These are phyloP conservation scores for Betta splendens DNA, from an alignment of 2,797 vertebrate species.

Conservation along the genomic window DNA sequence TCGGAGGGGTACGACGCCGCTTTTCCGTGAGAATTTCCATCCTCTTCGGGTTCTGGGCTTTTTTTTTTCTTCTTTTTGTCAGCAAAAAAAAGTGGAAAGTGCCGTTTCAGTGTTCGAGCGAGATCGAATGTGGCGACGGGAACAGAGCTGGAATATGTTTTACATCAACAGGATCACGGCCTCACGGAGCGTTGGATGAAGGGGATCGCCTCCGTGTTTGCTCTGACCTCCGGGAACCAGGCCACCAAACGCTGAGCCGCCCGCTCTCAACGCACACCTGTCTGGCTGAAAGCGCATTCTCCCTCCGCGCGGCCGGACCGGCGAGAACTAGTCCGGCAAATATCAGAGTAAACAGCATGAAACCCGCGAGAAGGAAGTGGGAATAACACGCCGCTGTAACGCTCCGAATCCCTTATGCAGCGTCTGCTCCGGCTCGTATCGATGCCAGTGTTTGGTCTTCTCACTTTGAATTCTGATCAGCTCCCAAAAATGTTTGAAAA, in stretches of 20 bases:
- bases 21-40: constrained; percentile 43
- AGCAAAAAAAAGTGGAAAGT: constrained; percentile 46
- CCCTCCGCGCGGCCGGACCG: constrained; percentile 22
- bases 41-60: too few relatives aligned
- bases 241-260: constrained; percentile 45
- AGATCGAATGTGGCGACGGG: constrained; percentile 45
- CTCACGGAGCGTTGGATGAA: constrained; percentile 31
- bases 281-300: constrained; percentile 17
- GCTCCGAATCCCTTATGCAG: constrained; percentile 1
- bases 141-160: constrained; percentile 56
- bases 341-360: constrained; percentile 30
- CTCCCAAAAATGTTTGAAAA: constrained; percentile 29
- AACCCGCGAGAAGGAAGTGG: constrained; percentile 8
- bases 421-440: constrained; percentile 1
- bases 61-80: constrained; percentile 37
- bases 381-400: constrained; percentile 10
- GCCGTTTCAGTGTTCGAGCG: constrained; percentile 18
- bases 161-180: constrained; percentile 54
- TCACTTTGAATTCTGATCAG: constrained; percentile 30
- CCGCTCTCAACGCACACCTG: constrained; percentile 57
- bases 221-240: constrained; percentile 53
- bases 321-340: constrained; percentile 32
- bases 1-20: constrained; percentile 1
- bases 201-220: constrained; percentile 58
- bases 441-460: background rate